Conservation (phyloP, 2,113 vertebrate genomes). For the Muscicapa adusta region DNA sequence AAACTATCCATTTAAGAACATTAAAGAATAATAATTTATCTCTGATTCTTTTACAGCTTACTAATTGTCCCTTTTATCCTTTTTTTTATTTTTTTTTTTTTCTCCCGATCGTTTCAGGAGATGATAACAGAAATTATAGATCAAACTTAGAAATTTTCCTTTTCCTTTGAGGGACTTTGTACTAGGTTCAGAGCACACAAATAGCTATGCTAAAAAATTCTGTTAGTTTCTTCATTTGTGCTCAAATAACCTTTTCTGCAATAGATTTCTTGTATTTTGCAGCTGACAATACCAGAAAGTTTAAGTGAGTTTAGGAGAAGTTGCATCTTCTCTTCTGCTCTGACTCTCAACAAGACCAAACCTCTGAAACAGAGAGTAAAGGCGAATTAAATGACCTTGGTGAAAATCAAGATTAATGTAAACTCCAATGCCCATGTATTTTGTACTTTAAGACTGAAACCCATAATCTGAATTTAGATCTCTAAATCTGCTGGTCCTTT, state of each 20-base stretch:
- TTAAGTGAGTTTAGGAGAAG: neutral
- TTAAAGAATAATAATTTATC: neutral
- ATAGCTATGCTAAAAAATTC: neutral
- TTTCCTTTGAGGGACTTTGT: neutral
- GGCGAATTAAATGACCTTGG: neutral
- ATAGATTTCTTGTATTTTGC: neutral
- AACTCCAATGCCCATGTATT: neutral
- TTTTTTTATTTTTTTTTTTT: no score
- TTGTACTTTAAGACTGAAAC: neutral
- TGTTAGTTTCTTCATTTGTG: neutral
- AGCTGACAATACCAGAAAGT: neutral
- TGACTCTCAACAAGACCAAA: neutral
- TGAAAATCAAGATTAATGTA: neutral
- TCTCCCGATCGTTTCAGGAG: neutral
- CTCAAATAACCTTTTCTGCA: neutral
- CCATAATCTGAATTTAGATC: neutral
- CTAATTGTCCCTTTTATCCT: neutral
- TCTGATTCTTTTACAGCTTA: neutral
- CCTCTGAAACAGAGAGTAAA: neutral
- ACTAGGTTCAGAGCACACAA: neutral
- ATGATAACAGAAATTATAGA: neutral
- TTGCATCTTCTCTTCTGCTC: neutral
- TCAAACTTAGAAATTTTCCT: neutral
- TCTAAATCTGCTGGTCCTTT: neutral
- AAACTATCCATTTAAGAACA: neutral